Conservation (phyloP, 2,113 vertebrate species). For the Castor canadensis region DNA sequence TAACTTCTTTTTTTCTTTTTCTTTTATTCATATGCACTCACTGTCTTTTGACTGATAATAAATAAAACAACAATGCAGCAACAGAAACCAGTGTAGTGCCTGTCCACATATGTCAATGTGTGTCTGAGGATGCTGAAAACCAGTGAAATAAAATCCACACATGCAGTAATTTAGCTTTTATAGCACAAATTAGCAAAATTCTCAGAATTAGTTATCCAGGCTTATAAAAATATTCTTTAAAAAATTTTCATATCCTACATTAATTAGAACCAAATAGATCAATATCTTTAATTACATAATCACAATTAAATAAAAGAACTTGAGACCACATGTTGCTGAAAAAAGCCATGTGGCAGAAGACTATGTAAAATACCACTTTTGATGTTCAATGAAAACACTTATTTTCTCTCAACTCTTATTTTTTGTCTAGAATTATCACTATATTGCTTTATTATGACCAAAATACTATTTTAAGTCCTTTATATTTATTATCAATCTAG, state of each 20-base stretch:
- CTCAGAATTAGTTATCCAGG: background rate
- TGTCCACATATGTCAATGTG: background rate
- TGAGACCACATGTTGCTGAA: background rate
- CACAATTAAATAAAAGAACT: background rate
- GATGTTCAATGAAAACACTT: background rate
- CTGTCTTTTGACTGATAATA: background rate
- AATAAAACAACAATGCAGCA: slow-evolving; percentile 21
- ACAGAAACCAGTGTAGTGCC: background rate
- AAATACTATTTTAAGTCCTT: background rate
- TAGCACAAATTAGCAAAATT: background rate
- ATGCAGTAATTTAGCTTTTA: background rate
- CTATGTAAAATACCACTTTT: background rate
- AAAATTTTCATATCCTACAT: background rate
- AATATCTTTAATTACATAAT: background rate
- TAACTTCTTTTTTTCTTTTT: no score
- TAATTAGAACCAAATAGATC: background rate
- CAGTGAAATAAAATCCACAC: slow-evolving; percentile 6
- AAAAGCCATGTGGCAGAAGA: background rate
- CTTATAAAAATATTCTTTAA: background rate
- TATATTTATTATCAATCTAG: background rate
- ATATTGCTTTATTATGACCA: background rate
- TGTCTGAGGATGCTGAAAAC: background rate
- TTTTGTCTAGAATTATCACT: no score
- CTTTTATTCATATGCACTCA: background rate
- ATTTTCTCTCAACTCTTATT: no score